Evolutionary conservation across 2,113 vertebrate genomes (phyloP).

Genomic region (Xenotilapia flavipinnis): DNA sequence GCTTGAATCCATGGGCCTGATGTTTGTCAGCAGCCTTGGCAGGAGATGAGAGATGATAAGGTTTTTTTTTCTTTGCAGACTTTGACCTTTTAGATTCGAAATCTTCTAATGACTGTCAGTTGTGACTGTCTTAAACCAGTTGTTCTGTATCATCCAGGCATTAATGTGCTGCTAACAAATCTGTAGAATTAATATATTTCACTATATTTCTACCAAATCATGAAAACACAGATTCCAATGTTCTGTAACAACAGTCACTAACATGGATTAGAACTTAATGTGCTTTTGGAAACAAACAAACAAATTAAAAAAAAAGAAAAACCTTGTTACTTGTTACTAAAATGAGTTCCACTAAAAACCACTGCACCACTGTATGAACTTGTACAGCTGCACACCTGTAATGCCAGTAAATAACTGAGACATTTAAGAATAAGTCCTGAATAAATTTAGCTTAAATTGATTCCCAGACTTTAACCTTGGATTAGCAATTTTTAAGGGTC

Average conservation of each 20-base stretch:
- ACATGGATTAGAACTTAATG: background rate
- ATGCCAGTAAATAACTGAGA: background rate
- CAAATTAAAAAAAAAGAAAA: background rate
- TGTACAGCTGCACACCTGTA: background rate
- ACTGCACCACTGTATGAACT: background rate
- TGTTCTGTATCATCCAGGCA: background rate
- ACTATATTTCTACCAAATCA: background rate
- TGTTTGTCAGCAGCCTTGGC: background rate
- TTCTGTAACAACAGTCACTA: background rate
- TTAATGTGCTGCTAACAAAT: background rate
- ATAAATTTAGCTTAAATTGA: background rate
- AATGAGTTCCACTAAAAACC: background rate
- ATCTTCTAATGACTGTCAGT: background rate
- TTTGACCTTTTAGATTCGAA: background rate
- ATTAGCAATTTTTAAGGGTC: background rate
- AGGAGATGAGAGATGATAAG: background rate
- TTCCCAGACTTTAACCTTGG: background rate
- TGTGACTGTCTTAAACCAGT: background rate
- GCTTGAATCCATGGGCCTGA: background rate
- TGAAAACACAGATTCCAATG: background rate
- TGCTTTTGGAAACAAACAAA: background rate
- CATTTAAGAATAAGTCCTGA: background rate
- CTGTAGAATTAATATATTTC: background rate
- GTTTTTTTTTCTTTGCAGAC: background rate
- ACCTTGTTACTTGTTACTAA: background rate